A percentile compares a stretch with the other conserved stretches of the same genome.
Evolutionary conservation across 2,888 invertebrate species (phyloP).

Genomic region (Oscheius onirici): DNA sequence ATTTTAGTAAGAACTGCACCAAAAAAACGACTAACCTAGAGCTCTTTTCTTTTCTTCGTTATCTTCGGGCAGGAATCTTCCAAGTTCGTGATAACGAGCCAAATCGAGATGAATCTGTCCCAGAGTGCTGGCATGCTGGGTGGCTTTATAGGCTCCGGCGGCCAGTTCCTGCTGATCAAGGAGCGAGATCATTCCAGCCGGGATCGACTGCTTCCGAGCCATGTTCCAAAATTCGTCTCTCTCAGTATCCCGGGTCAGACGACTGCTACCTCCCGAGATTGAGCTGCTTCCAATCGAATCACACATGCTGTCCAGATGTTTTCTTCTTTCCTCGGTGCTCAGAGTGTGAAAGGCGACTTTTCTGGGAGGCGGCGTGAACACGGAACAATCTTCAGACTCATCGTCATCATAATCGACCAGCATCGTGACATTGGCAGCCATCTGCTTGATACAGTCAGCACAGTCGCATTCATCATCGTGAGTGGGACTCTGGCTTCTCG

Average conservation of each 20-base stretch:
- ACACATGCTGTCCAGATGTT: constrained; percentile 27
- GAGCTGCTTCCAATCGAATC: constrained; percentile 33
- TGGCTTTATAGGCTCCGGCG: constrained; percentile 24
- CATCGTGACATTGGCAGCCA: background rate
- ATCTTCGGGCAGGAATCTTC: constrained; percentile 72
- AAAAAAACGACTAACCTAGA: constrained; percentile 16
- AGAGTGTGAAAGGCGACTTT: constrained; percentile 32
- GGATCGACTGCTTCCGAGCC: constrained; percentile 59
- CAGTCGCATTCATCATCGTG: constrained; percentile 50
- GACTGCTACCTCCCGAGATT: constrained; percentile 39
- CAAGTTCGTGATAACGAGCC: constrained; percentile 76
- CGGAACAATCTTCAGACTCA: constrained; percentile 23
- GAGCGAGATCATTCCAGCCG: constrained; percentile 55
- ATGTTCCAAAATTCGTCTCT: constrained; percentile 59
- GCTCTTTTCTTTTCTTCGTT: constrained; percentile 36
- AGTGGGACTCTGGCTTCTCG: constrained; percentile 6
- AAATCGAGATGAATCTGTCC: constrained; percentile 77
- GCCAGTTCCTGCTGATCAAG: constrained; percentile 71
- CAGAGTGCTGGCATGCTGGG: constrained; percentile 72
- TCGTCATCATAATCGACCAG: constrained; percentile 25
- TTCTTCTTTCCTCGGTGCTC: constrained; percentile 20
- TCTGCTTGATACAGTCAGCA: constrained; percentile 33
- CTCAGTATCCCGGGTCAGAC: constrained; percentile 59
- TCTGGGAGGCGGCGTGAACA: constrained; percentile 12
- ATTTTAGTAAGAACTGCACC: no score